Evolutionary conservation across 2,888 invertebrate species (phyloP), one percentile per base, ranked within the genome.

Genomic region (Cephalotes varians): DNA sequence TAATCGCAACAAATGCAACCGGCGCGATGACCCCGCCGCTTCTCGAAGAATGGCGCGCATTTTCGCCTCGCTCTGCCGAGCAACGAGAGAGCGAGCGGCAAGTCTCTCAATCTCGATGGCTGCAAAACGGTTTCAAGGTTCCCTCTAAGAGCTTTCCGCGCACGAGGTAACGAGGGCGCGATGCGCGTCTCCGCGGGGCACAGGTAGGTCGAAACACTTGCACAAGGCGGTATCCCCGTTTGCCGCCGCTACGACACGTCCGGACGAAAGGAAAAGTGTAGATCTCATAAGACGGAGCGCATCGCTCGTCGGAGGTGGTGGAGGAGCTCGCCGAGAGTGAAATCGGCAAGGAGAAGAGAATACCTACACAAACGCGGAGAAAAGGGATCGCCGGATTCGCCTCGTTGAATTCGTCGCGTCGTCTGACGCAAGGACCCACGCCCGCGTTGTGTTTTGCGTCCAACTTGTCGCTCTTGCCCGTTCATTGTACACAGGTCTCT

Each of bases 361-460:
- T 60, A 51, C 21, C 21, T 21, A 37, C 31, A 31, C 37, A 47
- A 51, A 31, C 72, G 69, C 9, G 15, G 18, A 60, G 47, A 81
- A 82, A 83, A 87, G 86, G 83, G 76, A 83, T 56, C 28, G 73
- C 81, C 71, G 87, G 87, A 89, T 91, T 90, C 86, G 88, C 90
- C 88, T 89, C 87, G 90, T 88, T 87, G 90, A 86, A n/a, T n/a
- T 56, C 88, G 86, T 74, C 87, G 82, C 83, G 84, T 82, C 81
- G 85, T 73, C 87, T 56, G 86, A 80, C 84, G 82, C 86, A 79
- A 90, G 91, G 92, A 91, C 93, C 93, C 93, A 93, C 93, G 93
- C 93, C 92, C 91, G 92, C 92, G 92, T 93, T 93, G 93, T 93
- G 90, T 92, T 91, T 91, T 73, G 87, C 91, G 89, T 90, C 71